Conservation (phyloP, 2,888 invertebrate species). For the Eulithis testata region DNA sequence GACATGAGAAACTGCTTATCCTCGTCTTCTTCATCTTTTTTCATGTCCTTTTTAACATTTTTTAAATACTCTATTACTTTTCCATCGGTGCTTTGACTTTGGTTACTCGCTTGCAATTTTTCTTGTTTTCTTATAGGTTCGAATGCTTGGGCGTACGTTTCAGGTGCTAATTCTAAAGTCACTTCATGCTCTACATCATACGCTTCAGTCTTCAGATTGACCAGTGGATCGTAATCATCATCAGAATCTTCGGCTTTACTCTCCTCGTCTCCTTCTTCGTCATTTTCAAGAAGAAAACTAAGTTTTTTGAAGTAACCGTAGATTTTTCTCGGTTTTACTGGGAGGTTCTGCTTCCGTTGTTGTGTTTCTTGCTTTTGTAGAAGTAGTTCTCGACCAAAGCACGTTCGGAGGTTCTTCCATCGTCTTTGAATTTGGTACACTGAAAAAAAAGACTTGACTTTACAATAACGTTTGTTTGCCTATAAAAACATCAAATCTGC, state of each 20-base stretch:
- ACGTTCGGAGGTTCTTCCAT: slow-evolving; percentile 66
- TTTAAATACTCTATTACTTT: slow-evolving; percentile 54
- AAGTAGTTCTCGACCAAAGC: slow-evolving; percentile 61
- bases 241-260: slow-evolving; percentile 26
- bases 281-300: slow-evolving; percentile 47
- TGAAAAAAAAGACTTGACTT: slow-evolving; percentile 17
- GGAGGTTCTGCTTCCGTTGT: slow-evolving; percentile 45
- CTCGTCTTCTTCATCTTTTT: slow-evolving; percentile 58
- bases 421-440: slow-evolving; percentile 56
- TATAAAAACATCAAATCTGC: background rate
- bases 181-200: slow-evolving; percentile 24
- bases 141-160: slow-evolving; percentile 21
- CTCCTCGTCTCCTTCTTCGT: slow-evolving; percentile 33
- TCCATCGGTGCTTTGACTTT: slow-evolving; percentile 47
- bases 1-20: slow-evolving; percentile 66
- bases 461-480: too few relatives aligned
- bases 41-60: slow-evolving; percentile 43
- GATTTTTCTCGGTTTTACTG: slow-evolving; percentile 53
- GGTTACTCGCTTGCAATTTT: slow-evolving; percentile 3
- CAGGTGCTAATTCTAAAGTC: slow-evolving; percentile 13
- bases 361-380: slow-evolving; percentile 54
- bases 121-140: slow-evolving; percentile 18
- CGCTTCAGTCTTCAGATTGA: slow-evolving; percentile 25
- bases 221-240: slow-evolving; percentile 27
- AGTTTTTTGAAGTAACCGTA: slow-evolving; percentile 60